A percentile compares a stretch with the other conserved stretches of the same genome.
Evolutionary conservation across 2,888 invertebrate genomes (phyloP).

Genomic region (Napeogenes sylphis): DNA sequence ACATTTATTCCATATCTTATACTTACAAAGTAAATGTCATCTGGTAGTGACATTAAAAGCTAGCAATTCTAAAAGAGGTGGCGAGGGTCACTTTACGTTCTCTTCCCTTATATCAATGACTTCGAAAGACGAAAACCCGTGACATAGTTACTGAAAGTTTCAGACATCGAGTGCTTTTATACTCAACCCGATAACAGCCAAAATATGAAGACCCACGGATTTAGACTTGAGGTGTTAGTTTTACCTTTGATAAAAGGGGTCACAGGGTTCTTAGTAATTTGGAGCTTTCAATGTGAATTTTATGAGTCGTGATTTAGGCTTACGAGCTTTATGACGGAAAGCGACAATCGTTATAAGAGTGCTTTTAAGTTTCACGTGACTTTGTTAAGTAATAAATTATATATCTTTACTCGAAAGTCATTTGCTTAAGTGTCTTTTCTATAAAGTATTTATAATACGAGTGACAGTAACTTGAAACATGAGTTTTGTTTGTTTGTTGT

Average conservation of each 20-base stretch:
- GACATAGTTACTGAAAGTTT: constrained; percentile 72
- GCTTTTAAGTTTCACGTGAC: constrained; percentile 43
- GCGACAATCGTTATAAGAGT: constrained; percentile 53
- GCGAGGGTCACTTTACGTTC: constrained; percentile 62
- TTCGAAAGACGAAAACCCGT: constrained; percentile 55
- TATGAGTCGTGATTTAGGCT: constrained; percentile 60
- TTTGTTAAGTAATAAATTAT: constrained; percentile 41
- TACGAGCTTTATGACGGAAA: constrained; percentile 47
- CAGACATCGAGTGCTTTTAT: constrained; percentile 71
- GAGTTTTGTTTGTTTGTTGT: background rate
- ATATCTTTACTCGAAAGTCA: constrained; percentile 34
- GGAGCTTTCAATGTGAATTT: constrained; percentile 38
- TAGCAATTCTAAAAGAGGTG: constrained; percentile 39
- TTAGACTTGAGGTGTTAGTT: constrained; percentile 31
- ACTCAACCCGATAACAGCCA: constrained; percentile 53
- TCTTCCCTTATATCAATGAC: constrained; percentile 52
- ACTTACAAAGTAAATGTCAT: background rate
- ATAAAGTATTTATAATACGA: constrained; percentile 2
- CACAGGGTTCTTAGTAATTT: constrained; percentile 38
- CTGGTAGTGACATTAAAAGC: constrained; percentile 59
- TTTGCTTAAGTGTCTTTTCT: constrained; percentile 5
- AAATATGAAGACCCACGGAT: constrained; percentile 36
- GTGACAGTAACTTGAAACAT: background rate
- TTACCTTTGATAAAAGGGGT: constrained; percentile 26
- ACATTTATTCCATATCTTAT: too few species aligned